Percentiles rank a stretch among this genome's conserved stretches.
These are phyloP conservation scores for Malurus melanocephalus DNA, from an alignment of 2,113 vertebrate species.

Conservation along the genomic window DNA sequence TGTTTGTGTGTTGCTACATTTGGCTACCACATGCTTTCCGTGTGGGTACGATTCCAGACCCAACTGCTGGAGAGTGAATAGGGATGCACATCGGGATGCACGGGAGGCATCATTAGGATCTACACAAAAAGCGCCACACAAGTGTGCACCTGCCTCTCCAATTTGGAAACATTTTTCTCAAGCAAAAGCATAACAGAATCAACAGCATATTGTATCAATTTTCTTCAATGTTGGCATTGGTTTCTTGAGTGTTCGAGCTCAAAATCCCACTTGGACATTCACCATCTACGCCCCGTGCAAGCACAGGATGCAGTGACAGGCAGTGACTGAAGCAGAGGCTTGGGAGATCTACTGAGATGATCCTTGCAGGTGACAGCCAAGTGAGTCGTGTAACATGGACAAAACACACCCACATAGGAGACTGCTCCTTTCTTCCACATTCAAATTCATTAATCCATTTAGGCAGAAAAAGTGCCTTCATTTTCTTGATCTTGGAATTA, in stretches of 20 bases:
- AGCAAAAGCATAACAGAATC: not conserved
- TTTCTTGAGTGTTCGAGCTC: not conserved
- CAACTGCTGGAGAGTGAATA: rapidly evolving
- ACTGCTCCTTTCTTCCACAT: not conserved
- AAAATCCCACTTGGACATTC: not conserved
- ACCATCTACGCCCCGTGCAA: not conserved
- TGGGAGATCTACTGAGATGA: not conserved
- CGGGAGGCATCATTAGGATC: rapidly evolving
- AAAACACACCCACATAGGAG: not conserved
- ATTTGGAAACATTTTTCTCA: not conserved
- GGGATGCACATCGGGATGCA: not conserved
- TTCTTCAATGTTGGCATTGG: not conserved
- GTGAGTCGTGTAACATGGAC: not conserved
- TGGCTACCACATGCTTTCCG: not conserved
- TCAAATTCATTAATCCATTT: not conserved
- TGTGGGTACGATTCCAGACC: not conserved
- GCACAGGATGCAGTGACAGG: not conserved
- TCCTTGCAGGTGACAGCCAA: not conserved
- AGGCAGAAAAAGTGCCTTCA: not conserved
- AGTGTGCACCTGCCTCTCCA: not conserved
- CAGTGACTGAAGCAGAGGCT: not conserved
- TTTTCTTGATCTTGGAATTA: not conserved
- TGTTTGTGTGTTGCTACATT: not conserved
- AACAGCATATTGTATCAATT: not conserved
- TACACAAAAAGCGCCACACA: not conserved